A percentile compares a stretch with the other conserved stretches of the same genome.
Conservation (phyloP, 2,888 invertebrate species). For the Protophormia terraenovae region DNA sequence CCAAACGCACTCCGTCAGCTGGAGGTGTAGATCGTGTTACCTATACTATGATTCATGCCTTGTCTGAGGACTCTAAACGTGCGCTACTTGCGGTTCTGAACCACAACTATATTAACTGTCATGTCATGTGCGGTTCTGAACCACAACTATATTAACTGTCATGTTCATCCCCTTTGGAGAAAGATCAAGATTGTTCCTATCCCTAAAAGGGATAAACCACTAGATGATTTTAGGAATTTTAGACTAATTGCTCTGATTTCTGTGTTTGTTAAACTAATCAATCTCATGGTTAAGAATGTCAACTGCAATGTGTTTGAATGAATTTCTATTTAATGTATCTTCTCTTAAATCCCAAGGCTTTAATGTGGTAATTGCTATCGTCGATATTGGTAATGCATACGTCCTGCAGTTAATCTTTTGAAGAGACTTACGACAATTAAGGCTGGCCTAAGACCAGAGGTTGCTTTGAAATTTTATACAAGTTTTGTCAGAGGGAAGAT, state of each 20-base stretch:
- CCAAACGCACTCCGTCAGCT: background rate
- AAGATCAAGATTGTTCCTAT: background rate
- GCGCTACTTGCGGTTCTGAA: background rate
- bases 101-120: no score
- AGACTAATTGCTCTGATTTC: background rate
- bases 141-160: background rate
- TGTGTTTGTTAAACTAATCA: background rate
- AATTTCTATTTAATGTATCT: background rate
- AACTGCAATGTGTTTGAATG: background rate
- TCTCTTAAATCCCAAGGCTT: background rate
- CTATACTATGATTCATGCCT: background rate
- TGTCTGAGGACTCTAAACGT: background rate
- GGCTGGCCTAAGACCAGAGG: background rate
- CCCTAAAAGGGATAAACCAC: background rate
- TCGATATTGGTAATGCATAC: background rate
- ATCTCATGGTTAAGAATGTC: background rate
- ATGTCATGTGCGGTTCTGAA: no score
- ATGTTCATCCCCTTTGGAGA: background rate
- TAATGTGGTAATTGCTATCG: background rate
- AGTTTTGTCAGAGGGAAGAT: background rate
- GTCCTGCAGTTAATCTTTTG: background rate
- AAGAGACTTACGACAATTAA: background rate
- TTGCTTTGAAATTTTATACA: background rate
- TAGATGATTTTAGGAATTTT: background rate
- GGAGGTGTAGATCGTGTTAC: background rate